Percentiles rank a stretch among this genome's conserved stretches.
phyloP scores from a whole-genome alignment of 2,797 vertebrate genomes.

The Gallirallus australis region DNA sequence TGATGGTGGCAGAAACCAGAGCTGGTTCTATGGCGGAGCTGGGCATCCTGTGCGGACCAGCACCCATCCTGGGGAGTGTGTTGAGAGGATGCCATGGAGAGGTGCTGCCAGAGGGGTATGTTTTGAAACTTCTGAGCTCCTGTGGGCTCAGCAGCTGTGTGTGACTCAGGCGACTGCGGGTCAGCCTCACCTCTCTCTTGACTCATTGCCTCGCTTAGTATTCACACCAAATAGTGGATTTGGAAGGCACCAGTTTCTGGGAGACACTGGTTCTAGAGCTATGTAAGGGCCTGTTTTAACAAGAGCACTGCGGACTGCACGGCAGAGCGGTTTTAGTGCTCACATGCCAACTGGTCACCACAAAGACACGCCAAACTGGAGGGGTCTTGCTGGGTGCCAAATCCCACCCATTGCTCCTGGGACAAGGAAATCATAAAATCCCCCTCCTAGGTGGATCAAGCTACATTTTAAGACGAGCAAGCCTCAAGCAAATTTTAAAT shows the following conservation, averaged over 20 bases:
- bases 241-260: not conserved
- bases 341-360: not conserved
- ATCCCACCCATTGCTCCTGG: not conserved
- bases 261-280: not conserved
- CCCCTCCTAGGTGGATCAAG: not conserved
- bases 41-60: not conserved
- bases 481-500: conserved; percentile 2
- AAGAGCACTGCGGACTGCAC: not conserved
- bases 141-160: not conserved
- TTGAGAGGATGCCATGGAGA: not conserved
- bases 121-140: not conserved
- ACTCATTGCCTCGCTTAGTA: not conserved
- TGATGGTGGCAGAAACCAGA: not conserved
- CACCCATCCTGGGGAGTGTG: not conserved
- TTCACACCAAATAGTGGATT: not conserved
- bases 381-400: not conserved
- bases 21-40: not conserved
- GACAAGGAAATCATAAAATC: conserved; percentile 21
- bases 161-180: not conserved
- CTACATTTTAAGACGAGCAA: not conserved
- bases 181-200: not conserved
- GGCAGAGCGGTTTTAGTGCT: not conserved
- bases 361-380: not conserved
- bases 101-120: accelerated
- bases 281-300: not conserved